Percentiles rank a stretch among this genome's conserved stretches.
Evolutionary conservation across 2,113 vertebrate genomes (phyloP).

Genomic region (Podarcis raffonei): DNA sequence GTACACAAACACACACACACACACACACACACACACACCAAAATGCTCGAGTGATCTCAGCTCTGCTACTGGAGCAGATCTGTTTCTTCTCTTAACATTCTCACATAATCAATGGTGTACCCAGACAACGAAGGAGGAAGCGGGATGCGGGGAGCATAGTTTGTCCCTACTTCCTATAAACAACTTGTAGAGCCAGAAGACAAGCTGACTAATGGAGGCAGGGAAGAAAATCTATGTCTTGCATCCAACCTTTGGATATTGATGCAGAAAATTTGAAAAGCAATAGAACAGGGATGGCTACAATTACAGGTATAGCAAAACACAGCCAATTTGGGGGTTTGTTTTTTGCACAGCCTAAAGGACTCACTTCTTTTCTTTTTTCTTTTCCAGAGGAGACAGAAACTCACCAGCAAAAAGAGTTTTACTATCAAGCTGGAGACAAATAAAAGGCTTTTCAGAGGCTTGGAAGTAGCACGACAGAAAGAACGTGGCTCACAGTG

Average conservation of each 20-base stretch:
- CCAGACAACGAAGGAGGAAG: neutral
- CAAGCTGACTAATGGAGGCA: constrained; percentile 29
- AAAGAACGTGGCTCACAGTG: neutral
- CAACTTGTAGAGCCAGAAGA: constrained; percentile 29
- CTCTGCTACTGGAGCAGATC: neutral
- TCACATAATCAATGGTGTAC: neutral
- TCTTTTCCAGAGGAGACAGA: neutral
- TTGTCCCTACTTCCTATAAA: constrained; percentile 24
- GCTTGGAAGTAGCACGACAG: neutral
- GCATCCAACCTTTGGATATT: neutral
- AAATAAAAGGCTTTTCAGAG: neutral
- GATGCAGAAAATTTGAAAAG: neutral
- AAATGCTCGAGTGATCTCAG: neutral
- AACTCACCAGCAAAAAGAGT: neutral
- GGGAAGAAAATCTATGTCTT: neutral
- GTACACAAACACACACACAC: fast-evolving
- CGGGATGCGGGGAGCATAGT: neutral
- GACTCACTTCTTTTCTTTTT: neutral
- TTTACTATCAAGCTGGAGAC: neutral
- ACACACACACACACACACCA: neutral
- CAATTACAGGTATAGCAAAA: neutral
- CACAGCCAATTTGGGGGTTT: too few species aligned
- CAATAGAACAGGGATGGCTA: neutral
- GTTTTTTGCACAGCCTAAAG: neutral
- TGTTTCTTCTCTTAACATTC: constrained; percentile 4